A percentile compares a stretch with the other conserved stretches of the same genome.
Evolutionary conservation across 2,113 vertebrate species (phyloP).

Genomic region (Dendrocopos noguchii): DNA sequence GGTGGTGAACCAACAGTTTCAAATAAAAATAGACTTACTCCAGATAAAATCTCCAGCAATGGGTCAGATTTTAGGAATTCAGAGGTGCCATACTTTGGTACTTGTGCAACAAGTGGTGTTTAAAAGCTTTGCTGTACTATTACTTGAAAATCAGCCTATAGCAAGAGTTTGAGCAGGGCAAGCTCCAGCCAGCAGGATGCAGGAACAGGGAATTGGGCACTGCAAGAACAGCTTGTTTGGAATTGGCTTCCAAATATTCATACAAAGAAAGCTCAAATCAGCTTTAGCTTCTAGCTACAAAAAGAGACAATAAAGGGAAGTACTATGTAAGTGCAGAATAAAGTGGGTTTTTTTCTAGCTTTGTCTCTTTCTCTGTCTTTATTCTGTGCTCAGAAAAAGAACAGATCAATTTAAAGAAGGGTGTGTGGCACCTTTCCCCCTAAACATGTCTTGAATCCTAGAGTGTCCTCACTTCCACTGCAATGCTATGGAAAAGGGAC

Average conservation of each 20-base stretch:
- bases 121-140: neutral
- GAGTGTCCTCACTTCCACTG: accelerated
- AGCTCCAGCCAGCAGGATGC: neutral
- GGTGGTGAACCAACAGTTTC: neutral
- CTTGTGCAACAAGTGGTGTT: accelerated
- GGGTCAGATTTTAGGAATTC: neutral
- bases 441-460: accelerated
- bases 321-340: neutral
- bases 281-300: neutral
- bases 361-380: neutral
- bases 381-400: neutral
- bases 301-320: neutral
- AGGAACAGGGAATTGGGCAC: accelerated
- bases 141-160: neutral
- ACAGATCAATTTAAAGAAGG: neutral
- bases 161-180: neutral
- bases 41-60: neutral
- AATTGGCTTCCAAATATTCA: neutral
- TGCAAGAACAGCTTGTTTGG: neutral
- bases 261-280: neutral
- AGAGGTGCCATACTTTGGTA: neutral
- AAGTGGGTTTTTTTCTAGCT: neutral
- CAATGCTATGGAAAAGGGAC: neutral
- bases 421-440: accelerated
- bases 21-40: neutral